Evolutionary conservation across 2,888 invertebrate genomes (phyloP), one percentile per base, ranked within the genome.

Genomic region (Drosophila kokeensis): DNA sequence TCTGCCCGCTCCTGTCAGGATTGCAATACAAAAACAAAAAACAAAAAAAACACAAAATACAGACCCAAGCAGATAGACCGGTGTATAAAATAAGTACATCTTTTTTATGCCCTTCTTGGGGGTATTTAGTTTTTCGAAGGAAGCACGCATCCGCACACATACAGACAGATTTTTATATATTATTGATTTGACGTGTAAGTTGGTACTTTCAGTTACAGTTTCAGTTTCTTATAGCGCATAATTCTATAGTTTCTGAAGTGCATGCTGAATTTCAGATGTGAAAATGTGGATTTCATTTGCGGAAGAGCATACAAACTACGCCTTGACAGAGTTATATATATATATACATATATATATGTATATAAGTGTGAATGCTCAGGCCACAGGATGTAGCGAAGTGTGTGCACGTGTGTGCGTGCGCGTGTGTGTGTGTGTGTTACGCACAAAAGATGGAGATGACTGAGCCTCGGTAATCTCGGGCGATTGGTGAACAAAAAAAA

Each of bases 401-500:
- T 40, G 34, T 30, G 38, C 48, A 34, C 40, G 18, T 24, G 50
- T 18, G 10, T 30, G 34, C 58, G 69, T 64, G 50, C 40, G 18
- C 18, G 50, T 29, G 55, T 61, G 50, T 34, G 63, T 48, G 50
- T 32, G 42, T 58, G 34, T 40, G n/a, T 36, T 64, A 70, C 54
- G 54, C 63, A 42, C 76, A 65, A 74, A 60, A 55, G 64, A 60
- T 63, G 65, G 40, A 58, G 69, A 58, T 42, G 65, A 58, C 54
- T 66, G 73, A 73, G 82, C 63, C 65, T 49, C 36, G n/a, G 82
- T 86, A 85, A 86, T 86, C 84, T 74, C 79, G 48, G 70, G 69
- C 71, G 74, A 81, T 73, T 79, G 82, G 73, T 66, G 75, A 71
- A 59, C 74, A 59, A 48, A 52, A 38, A 38, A 50, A 50, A 38